Evolutionary conservation across 2,888 invertebrate genomes (phyloP).

Genomic region (Ophonus ardosiacus): DNA sequence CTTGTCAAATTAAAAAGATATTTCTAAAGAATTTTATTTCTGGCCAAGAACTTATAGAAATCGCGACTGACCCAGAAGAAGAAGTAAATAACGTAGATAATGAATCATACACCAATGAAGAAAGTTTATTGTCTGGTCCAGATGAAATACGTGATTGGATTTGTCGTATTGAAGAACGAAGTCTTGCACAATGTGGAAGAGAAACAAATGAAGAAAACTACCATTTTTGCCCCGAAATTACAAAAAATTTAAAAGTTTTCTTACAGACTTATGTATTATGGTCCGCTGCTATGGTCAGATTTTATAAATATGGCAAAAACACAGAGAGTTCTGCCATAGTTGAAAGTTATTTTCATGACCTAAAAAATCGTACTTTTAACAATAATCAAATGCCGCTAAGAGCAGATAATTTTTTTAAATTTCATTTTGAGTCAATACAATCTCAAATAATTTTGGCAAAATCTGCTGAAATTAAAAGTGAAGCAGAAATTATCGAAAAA

Average conservation of each 20-base stretch:
- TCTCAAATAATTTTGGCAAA: no score
- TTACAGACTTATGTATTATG: no score
- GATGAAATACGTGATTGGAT: not conserved
- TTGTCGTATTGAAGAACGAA: not conserved
- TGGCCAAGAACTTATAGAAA: not conserved
- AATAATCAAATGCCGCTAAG: no score
- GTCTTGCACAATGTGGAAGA: not conserved
- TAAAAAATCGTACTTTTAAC: no score
- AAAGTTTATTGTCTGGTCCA: not conserved
- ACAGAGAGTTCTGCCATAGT: no score
- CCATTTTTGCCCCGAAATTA: not conserved
- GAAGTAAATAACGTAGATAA: not conserved
- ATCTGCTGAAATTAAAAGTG: no score
- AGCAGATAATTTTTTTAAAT: no score
- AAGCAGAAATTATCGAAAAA: no score
- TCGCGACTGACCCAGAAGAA: not conserved
- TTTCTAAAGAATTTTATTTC: not conserved
- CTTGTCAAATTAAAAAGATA: not conserved
- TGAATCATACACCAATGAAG: not conserved
- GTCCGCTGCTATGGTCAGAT: no score
- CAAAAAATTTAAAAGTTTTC: not conserved
- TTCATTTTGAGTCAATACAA: no score
- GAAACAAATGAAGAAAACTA: not conserved
- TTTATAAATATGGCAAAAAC: no score
- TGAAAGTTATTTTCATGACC: no score